Evolutionary conservation across 2,797 vertebrate genomes (phyloP).

Genomic region (Hoplostethus atlanticus): DNA sequence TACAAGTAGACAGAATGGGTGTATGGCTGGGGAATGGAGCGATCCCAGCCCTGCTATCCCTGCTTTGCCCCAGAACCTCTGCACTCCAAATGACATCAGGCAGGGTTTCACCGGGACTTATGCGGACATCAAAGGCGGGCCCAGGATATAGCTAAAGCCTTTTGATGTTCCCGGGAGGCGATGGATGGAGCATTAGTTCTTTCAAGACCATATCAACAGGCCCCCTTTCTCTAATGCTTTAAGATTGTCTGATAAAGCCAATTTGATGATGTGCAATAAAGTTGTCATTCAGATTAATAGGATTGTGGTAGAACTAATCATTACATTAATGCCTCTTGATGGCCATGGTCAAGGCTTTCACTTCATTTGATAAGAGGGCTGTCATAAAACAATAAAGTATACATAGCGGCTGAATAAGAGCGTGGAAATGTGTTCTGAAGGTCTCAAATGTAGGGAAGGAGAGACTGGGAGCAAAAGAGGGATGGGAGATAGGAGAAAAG

Average conservation of each 20-base stretch:
- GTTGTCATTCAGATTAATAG: constrained; percentile 46
- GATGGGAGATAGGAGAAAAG: constrained; percentile 42
- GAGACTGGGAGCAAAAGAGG: constrained; percentile 16
- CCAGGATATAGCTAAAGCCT: constrained; percentile 58
- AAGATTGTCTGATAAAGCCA: constrained; percentile 38
- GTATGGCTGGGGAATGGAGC: constrained; percentile 52
- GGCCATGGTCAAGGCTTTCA: constrained; percentile 17
- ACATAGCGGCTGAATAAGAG: neutral
- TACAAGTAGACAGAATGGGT: constrained; percentile 58
- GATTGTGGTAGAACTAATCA: constrained; percentile 37
- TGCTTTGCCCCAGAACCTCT: constrained; percentile 55
- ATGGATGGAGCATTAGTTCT: constrained; percentile 53
- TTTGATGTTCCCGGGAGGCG: constrained; percentile 71
- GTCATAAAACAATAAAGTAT: constrained; percentile 25
- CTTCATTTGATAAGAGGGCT: constrained; percentile 14
- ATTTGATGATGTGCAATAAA: constrained; percentile 47
- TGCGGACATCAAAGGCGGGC: constrained; percentile 74
- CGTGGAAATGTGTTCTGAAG: neutral
- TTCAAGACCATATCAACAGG: constrained; percentile 26
- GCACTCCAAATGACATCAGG: constrained; percentile 70
- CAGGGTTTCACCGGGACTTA: constrained; percentile 65
- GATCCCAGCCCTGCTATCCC: constrained; percentile 65
- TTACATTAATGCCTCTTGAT: constrained; percentile 28
- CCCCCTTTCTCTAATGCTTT: constrained; percentile 47
- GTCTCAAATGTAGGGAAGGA: constrained; percentile 13